Base-by-base conservation (phyloP, 2,888 invertebrate genomes). In the Yponomeuta sedellus region DNA sequence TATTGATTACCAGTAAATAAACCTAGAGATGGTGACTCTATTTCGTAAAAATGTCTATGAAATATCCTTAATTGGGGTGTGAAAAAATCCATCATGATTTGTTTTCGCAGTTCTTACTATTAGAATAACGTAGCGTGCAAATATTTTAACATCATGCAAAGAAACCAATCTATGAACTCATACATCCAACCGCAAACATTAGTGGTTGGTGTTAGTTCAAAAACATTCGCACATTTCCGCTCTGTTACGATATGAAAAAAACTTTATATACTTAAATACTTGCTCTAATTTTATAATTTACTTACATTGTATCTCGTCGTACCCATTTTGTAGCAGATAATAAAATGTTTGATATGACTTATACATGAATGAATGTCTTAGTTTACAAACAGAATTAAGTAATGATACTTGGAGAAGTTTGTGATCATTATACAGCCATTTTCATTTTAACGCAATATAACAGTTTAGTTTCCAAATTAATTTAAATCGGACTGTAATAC, bases 291-390 rank as follows among this genome's bases (percentile, higher is more conserved):
- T 77, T 81, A 80, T 79, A 82, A 83, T 78, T 84, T 87, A 90
- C 90, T 90, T 88, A 90, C 90, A 83, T 88, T 79, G 84, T 52
- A 16, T 86, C 88, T 87, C 90, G 90, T 84, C 83, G 88, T 83
- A 84, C 86, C 88, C 82, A 79, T 83, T 80, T 79, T 73, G 85
- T 81, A 78, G 85, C 85, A 76, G 78, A 81, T 80, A 84, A 83
- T 83, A 78, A 85, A 85, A 85, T 84, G 77, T 77, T 72, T 77
- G 72, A 77, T 67, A 76, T 73, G 69, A 66, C 58, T 68, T 68
- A 67, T 65, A 65, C 66, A 65, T 67, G 61, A 66, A 69, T 66
- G 61, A 58, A 66, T 65, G 66, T 65, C 56, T 66, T 61, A 10
- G 40, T 61, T 57, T 65, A 67, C 1, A 68, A 57, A 67, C 66